A percentile compares a stretch with the other conserved stretches of the same genome.
phyloP scores from a whole-genome alignment of 2,888 invertebrate species.

The Thysanoteuthis rhombus region DNA sequence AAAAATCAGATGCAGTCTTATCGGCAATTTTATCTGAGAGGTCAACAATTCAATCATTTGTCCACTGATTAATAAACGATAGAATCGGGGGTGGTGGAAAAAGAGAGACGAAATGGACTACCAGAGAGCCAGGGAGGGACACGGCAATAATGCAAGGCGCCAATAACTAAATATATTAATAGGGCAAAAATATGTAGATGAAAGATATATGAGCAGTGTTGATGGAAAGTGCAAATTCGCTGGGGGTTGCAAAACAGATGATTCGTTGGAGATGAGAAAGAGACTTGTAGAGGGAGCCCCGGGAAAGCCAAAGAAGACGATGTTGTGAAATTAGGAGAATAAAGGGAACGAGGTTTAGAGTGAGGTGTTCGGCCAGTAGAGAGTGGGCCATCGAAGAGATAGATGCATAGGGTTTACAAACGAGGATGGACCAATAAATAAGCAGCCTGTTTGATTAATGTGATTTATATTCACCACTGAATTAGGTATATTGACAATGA shows the following conservation, averaged over 20 bases:
- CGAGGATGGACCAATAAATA: too few species aligned
- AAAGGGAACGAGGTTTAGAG: background rate
- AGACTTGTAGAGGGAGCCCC: background rate
- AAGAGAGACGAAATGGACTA: background rate
- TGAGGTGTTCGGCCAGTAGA: background rate
- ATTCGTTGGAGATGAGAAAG: background rate
- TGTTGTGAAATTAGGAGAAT: background rate
- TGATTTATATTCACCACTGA: too few species aligned
- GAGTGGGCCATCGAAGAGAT: background rate
- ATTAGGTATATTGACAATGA: too few species aligned
- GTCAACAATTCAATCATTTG: conserved; percentile 12
- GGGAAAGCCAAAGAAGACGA: background rate
- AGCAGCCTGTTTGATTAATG: too few species aligned
- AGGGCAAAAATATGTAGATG: background rate
- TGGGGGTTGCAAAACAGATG: background rate
- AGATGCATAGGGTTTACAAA: too few species aligned
- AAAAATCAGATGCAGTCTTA: background rate
- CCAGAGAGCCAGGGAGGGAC: background rate
- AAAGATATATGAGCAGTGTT: conserved; percentile 12
- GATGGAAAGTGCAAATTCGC: background rate
- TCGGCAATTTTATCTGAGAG: background rate
- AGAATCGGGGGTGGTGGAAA: background rate
- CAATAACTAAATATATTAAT: background rate
- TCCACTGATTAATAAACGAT: background rate
- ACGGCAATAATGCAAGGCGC: background rate